phyloP scores from a whole-genome alignment of 2,888 invertebrate genomes.

The Ectemnius continuus region DNA sequence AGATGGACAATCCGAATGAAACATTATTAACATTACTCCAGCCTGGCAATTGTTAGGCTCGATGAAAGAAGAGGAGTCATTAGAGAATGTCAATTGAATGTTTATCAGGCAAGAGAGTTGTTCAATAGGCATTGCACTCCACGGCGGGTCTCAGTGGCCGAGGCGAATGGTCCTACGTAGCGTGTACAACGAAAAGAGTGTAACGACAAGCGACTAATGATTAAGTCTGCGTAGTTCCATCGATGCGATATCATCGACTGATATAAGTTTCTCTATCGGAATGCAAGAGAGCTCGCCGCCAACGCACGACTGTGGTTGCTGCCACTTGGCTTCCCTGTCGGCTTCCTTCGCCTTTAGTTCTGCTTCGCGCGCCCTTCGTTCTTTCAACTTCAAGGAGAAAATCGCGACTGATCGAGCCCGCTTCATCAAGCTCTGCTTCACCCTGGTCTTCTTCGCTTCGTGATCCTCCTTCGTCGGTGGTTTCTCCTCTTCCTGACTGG shows the following conservation, averaged over 20 bases:
- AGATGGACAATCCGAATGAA: constrained; percentile 3
- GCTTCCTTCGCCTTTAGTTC: constrained; percentile 83
- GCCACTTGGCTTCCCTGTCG: constrained; percentile 81
- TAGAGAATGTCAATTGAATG: background rate
- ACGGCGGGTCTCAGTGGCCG: constrained; percentile 45
- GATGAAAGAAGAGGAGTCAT: background rate
- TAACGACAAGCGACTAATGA: constrained; percentile 66
- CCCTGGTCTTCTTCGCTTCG: constrained; percentile 84
- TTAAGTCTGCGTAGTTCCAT: constrained; percentile 76
- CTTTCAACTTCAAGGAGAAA: constrained; percentile 89
- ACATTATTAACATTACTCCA: background rate
- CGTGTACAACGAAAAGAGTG: constrained; percentile 50
- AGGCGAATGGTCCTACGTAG: constrained; percentile 56
- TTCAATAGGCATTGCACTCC: constrained; percentile 1
- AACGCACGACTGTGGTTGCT: constrained; percentile 83
- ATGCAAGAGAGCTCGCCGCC: constrained; percentile 91
- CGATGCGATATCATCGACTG: constrained; percentile 79
- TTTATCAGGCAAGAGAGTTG: background rate
- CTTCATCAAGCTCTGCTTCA: constrained; percentile 89
- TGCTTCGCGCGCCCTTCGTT: constrained; percentile 88
- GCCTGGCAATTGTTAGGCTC: background rate
- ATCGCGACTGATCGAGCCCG: constrained; percentile 91
- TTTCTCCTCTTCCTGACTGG: constrained; percentile 80
- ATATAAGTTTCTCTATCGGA: constrained; percentile 87
- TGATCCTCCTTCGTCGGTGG: constrained; percentile 79